Evolutionary conservation across 2,888 invertebrate genomes (phyloP), one percentile per base, ranked within the genome.

Genomic region (Syritta pipiens): DNA sequence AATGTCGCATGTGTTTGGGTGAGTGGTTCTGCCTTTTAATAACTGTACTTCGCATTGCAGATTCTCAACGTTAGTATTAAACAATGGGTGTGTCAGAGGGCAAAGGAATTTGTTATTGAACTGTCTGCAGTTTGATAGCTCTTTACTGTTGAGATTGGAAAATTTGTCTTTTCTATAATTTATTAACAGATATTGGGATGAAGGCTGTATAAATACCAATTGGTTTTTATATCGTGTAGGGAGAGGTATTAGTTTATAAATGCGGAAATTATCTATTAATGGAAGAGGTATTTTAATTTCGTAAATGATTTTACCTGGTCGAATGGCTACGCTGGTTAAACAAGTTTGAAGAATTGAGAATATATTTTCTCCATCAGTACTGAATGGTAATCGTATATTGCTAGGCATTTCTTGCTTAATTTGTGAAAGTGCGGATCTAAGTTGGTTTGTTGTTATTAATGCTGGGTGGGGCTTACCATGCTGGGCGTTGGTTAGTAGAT

Each of bases 231-330:
- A 28, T 17, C 12, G n/a, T 1, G 57, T 42, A 9, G 42, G 28
- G 26, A 57, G 24, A 17, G 57, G 57, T 7, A 57, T 57, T n/a
- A 42, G 17, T 20, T 57, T 57, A 22, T 57, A 42, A 9, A 57
- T 17, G 20, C 30, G 30, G 1, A 30, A 57, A 19, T 57, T 42
- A 30, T 57, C 57, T 4, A 12, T n/a, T 4, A 22, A 30, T 19
- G 57, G 28, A 9, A 57, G 40, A 5, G 57, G 57, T 19, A 44
- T 44, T 37, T 12, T 17, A 7, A 53, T 22, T 22, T 53, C 53
- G 9, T 55, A 49, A 9, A 30, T 14, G 1, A 30, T 14, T 19
- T 48, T 48, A 5, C n/a, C n/a, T n/a, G n/a, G n/a, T n/a, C n/a
- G n/a, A n/a, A n/a, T n/a, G n/a, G n/a, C n/a, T 26, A 57, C 20